Evolutionary conservation across 1,140 invertebrate species (phyloP).

Genomic region (Platyura marginata): DNA sequence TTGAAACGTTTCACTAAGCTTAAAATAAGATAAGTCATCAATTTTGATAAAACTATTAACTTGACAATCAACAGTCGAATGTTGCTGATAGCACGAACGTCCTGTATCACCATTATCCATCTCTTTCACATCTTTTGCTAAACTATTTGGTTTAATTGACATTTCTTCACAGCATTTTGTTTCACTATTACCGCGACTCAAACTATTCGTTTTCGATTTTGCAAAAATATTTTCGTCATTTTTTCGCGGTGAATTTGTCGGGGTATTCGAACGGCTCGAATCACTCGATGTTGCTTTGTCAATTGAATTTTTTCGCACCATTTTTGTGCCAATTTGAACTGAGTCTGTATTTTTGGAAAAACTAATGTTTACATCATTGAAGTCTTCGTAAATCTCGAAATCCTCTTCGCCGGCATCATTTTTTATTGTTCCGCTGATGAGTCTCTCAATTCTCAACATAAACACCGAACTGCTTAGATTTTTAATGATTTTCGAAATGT

Average conservation of each 20-base stretch:
- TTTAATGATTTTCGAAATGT: slow-evolving; percentile 43
- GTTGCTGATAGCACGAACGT: slow-evolving; percentile 14
- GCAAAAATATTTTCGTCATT: slow-evolving; percentile 12
- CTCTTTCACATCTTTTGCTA: not conserved
- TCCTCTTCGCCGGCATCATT: slow-evolving; percentile 22
- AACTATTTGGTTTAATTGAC: not conserved
- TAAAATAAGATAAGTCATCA: slow-evolving; percentile 55
- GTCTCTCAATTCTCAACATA: slow-evolving; percentile 36
- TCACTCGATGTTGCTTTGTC: slow-evolving; percentile 6
- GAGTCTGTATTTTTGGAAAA: slow-evolving; percentile 3
- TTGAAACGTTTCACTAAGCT: slow-evolving; percentile 42
- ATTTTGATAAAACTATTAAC: slow-evolving; percentile 41
- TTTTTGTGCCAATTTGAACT: slow-evolving; percentile 3
- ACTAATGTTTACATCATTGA: slow-evolving; percentile 10
- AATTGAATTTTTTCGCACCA: not conserved
- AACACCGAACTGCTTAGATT: slow-evolving; percentile 26
- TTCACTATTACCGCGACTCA: slow-evolving; percentile 12
- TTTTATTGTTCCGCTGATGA: slow-evolving; percentile 21
- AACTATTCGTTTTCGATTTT: slow-evolving; percentile 19
- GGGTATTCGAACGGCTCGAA: slow-evolving; percentile 12
- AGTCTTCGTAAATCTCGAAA: slow-evolving; percentile 18
- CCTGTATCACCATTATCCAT: not conserved
- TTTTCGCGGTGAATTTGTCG: slow-evolving; percentile 21
- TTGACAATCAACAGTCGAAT: slow-evolving; percentile 23
- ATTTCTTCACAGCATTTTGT: not conserved